These are phyloP conservation scores for Tuta absoluta DNA, from an alignment of 2,888 invertebrate species.

Conservation along the genomic window DNA sequence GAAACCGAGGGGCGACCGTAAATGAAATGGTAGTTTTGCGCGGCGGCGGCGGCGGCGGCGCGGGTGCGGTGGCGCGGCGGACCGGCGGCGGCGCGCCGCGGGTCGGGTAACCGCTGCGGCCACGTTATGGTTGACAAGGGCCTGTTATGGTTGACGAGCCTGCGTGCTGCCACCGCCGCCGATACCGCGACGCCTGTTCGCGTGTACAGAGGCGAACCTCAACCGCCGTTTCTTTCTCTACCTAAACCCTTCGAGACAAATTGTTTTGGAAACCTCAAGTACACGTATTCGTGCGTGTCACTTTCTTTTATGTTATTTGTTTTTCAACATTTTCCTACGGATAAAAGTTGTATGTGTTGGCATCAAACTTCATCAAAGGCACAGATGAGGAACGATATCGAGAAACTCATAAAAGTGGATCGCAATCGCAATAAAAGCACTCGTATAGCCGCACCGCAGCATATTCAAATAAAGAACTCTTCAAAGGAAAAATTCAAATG, in stretches of 20 bases:
- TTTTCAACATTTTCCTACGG: not conserved
- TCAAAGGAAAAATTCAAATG: conserved; percentile 78
- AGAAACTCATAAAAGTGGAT: conserved; percentile 21
- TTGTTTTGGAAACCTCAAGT: not conserved
- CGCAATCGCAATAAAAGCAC: conserved; percentile 24
- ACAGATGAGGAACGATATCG: conserved; percentile 1
- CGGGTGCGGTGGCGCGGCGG: conserved; percentile 52
- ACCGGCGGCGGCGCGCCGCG: conserved; percentile 46
- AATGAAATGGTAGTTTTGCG: conserved; percentile 80
- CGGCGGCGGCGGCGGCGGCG: conserved; percentile 60
- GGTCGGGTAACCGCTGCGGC: conserved; percentile 55
- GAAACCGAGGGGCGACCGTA: conserved; percentile 74
- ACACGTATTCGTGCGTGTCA: not conserved
- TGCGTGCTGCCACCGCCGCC: conserved; percentile 48
- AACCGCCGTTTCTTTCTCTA: conserved; percentile 30
- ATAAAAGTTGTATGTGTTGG: conserved; percentile 12
- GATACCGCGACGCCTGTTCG: conserved; percentile 48
- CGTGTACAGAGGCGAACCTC: conserved; percentile 40
- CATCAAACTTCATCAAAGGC: not conserved
- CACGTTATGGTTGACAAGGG: conserved; percentile 79
- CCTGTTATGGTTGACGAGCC: conserved; percentile 67
- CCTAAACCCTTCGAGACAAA: conserved; percentile 5
- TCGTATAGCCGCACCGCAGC: conserved; percentile 51
- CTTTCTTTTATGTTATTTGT: not conserved
- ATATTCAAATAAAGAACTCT: conserved; percentile 75